Evolutionary conservation across 2,888 invertebrate genomes (phyloP), one percentile per base, ranked within the genome.

Genomic region (Sturmia bella): DNA sequence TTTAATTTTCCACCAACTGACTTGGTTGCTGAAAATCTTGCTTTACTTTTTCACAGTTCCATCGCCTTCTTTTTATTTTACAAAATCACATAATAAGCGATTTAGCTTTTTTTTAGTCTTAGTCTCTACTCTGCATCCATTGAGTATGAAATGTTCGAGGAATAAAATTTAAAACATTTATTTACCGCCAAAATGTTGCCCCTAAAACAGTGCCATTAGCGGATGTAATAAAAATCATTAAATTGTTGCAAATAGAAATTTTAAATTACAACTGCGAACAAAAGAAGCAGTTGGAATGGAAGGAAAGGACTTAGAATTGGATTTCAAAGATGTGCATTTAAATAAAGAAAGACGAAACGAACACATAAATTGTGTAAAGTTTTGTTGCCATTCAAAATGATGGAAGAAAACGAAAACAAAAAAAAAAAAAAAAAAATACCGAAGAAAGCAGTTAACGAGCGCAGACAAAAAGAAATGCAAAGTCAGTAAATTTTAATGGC

Each of bases 191-290:
- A 83, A 84, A 85, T 85, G 83, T 76, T 83, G 79, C 72, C 72
- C 82, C 80, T 72, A 83, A 80, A 77, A 84, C 84, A 77, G 83
- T 78, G 84, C 82, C 85, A 85, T 85, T 84, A 85, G 84, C 80
- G 85, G 84, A 83, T 84, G 82, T 84, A 83, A 84, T 85, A 82
- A 84, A 85, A 84, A 77, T 84, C 83, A 77, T 84, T 75, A 81
- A 83, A 79, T 73, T 77, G 81, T 68, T 73, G 61, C 76, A 76
- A 68, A 68, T 68, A 69, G 37, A 63, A 69, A 61, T 76, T 48
- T 45, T 37, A 69, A 76, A 76, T 76, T 69, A 69, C 59, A 61
- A 68, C 21, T 39, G 54, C 54, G 32, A 19, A 59, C 37, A 57
- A 41, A 68, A 17, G 32, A 19, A 19, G 27, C 19, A 45, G 19